Conservation (phyloP, 2,888 invertebrate genomes). For the Erpobdella octoculata region DNA sequence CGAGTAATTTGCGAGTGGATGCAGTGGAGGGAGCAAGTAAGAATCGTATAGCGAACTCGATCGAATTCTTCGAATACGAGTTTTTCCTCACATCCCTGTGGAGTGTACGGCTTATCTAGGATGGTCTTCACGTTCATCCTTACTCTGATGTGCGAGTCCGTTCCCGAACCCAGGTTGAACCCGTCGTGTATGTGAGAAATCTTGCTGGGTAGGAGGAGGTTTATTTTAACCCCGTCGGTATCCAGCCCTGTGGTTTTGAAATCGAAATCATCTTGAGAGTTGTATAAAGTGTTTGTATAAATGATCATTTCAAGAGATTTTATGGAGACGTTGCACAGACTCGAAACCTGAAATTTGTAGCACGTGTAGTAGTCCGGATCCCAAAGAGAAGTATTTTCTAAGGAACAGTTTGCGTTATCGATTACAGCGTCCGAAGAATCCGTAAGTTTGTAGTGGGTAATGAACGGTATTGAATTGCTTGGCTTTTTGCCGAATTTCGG, state of each 20-base stretch:
- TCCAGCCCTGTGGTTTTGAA: neutral
- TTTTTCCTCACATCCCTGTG: neutral
- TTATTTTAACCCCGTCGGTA: conserved; percentile 11
- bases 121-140: neutral
- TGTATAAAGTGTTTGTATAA: conserved; percentile 8
- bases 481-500: no score
- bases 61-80: neutral
- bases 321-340: neutral
- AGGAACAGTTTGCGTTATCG: neutral
- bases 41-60: neutral
- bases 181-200: neutral
- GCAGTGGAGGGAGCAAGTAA: neutral
- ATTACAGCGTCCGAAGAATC: neutral
- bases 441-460: neutral
- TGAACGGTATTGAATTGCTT: no score
- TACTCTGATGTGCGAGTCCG: neutral
- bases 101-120: conserved; percentile 8
- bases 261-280: neutral
- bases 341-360: neutral
- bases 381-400: neutral
- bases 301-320: neutral
- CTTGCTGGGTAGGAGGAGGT: neutral
- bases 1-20: neutral
- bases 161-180: conserved; percentile 14
- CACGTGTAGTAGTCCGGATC: neutral